A percentile compares a stretch with the other conserved stretches of the same genome.
phyloP scores from a whole-genome alignment of 2,113 vertebrate species.

The Indri indri region DNA sequence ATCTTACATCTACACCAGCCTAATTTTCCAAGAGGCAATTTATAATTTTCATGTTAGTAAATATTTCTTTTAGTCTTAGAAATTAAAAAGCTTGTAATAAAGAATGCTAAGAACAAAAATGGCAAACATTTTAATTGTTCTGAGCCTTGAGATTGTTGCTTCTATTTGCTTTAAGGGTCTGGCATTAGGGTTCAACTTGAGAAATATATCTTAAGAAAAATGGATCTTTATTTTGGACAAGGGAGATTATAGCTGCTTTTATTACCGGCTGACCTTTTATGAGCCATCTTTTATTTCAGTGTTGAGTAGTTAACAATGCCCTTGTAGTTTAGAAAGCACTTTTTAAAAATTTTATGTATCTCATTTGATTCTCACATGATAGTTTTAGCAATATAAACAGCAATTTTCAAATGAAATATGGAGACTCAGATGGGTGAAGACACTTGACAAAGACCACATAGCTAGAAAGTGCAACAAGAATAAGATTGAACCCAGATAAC shows the following conservation, averaged over 20 bases:
- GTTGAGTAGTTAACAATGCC: slow-evolving; percentile 4
- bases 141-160: background rate
- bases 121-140: background rate
- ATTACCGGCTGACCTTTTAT: background rate
- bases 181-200: background rate
- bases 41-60: background rate
- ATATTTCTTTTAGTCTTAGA: background rate
- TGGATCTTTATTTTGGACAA: slow-evolving; percentile 31
- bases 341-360: background rate
- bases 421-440: background rate
- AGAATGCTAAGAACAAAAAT: background rate
- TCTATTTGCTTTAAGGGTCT: background rate
- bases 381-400: background rate
- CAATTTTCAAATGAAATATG: slow-evolving; percentile 32
- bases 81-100: background rate
- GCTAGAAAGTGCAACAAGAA: background rate
- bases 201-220: background rate
- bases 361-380: background rate
- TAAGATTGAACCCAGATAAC: background rate
- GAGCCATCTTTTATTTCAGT: slow-evolving; percentile 7
- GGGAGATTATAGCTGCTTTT: background rate
- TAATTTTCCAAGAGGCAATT: slow-evolving; percentile 37
- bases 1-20: background rate
- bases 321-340: slow-evolving; percentile 47
- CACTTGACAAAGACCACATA: background rate